A percentile compares a stretch with the other conserved stretches of the same genome.
Evolutionary conservation across 2,888 invertebrate species (phyloP).

Genomic region (Polymixis flavicincta): DNA sequence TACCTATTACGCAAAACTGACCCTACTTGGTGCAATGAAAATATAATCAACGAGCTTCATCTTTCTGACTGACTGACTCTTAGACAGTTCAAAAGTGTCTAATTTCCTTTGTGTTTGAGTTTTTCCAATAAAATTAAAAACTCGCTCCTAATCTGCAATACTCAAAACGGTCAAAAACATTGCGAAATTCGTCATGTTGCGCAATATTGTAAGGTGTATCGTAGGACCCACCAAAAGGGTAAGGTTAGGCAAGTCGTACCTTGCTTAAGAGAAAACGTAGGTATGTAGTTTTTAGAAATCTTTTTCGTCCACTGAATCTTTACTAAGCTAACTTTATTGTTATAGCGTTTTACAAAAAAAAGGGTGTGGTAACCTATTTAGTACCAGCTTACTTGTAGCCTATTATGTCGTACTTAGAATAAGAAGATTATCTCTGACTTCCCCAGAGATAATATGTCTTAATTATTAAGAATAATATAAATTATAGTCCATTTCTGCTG

Average conservation of each 20-base stretch:
- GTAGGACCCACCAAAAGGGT: too few relatives aligned
- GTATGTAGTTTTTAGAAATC: too few relatives aligned
- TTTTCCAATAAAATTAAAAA: neutral
- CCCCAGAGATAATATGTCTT: neutral
- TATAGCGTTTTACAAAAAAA: neutral
- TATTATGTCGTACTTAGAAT: neutral
- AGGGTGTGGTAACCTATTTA: neutral
- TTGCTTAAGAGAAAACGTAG: too few relatives aligned
- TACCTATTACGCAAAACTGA: neutral
- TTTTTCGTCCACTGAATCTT: too few relatives aligned
- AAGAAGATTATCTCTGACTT: too few relatives aligned
- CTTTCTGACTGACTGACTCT: neutral
- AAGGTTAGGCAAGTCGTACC: too few relatives aligned
- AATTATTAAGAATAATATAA: neutral
- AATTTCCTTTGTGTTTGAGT: too few relatives aligned
- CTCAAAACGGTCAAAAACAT: neutral
- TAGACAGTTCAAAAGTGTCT: too few relatives aligned
- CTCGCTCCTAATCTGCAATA: neutral
- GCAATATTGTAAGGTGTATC: too few relatives aligned
- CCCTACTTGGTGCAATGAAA: neutral
- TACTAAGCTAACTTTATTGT: too few relatives aligned
- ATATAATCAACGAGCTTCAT: neutral
- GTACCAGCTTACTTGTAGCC: neutral
- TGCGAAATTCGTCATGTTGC: neutral
- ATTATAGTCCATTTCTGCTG: neutral